phyloP scores from a whole-genome alignment of 2,888 invertebrate genomes.

The Crioceris asparagi region DNA sequence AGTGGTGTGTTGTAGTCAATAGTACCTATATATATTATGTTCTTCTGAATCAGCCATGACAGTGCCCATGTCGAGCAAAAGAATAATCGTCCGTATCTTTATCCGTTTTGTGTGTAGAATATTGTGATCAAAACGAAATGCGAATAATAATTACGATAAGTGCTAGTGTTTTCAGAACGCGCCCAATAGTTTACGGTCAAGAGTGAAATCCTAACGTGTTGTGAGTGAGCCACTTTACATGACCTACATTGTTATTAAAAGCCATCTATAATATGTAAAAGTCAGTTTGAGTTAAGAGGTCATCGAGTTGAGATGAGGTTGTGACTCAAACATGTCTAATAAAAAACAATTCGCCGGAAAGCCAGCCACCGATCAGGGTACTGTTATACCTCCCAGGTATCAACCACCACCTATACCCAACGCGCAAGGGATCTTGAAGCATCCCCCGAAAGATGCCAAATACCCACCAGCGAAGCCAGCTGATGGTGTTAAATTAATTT shows the following conservation, averaged over 20 bases:
- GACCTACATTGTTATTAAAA: slow-evolving; percentile 37
- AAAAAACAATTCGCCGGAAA: slow-evolving; percentile 37
- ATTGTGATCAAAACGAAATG: too few relatives aligned
- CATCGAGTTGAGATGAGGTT: slow-evolving; percentile 18
- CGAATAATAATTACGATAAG: too few relatives aligned
- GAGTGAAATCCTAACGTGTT: slow-evolving; percentile 25
- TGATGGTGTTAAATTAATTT: slow-evolving; percentile 18
- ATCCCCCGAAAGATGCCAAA: slow-evolving; percentile 10
- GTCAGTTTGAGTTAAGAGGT: slow-evolving; percentile 23
- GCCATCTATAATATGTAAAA: slow-evolving; percentile 23
- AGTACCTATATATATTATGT: too few relatives aligned
- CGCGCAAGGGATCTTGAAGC: slow-evolving; percentile 33
- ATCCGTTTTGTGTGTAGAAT: too few relatives aligned
- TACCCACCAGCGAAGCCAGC: slow-evolving; percentile 11
- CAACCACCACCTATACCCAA: slow-evolving; percentile 60
- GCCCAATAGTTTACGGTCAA: slow-evolving; percentile 6
- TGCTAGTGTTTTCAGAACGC: too few relatives aligned
- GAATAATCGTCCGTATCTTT: too few relatives aligned
- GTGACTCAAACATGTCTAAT: slow-evolving; percentile 35
- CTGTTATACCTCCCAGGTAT: slow-evolving; percentile 59
- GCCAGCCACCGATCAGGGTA: slow-evolving; percentile 24
- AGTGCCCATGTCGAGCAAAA: too few relatives aligned
- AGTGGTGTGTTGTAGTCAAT: too few relatives aligned
- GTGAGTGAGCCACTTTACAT: slow-evolving; percentile 28
- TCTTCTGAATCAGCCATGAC: too few relatives aligned